Evolutionary conservation across 2,888 invertebrate species (phyloP).

Genomic region (Caenorhabditis virilis): DNA sequence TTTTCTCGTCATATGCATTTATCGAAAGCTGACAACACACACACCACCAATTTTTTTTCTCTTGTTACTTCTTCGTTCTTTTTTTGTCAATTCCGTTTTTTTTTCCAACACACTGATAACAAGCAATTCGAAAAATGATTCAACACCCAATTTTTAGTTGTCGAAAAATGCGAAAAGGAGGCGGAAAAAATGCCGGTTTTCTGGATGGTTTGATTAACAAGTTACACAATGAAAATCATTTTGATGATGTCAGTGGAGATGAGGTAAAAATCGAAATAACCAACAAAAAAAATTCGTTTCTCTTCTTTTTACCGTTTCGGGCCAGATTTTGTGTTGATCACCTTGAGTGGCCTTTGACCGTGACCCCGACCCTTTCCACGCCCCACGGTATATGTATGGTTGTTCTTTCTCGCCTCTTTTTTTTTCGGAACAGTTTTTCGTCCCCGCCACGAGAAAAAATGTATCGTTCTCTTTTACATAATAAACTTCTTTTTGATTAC

Average conservation of each 20-base stretch:
- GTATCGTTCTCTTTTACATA: no score
- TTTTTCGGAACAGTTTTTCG: no score
- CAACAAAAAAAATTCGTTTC: neutral
- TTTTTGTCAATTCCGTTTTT: neutral
- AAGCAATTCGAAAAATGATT: no score
- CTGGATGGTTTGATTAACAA: no score
- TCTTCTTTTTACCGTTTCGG: neutral
- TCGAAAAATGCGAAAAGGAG: no score
- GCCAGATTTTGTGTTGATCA: neutral
- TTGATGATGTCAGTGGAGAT: neutral
- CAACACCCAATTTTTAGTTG: no score
- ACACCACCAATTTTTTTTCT: neutral
- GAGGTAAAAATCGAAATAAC: neutral
- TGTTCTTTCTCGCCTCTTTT: no score
- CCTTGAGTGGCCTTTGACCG: constrained; percentile 7
- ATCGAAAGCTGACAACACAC: no score
- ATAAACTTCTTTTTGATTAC: no score
- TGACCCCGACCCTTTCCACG: constrained; percentile 1
- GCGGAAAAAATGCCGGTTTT: no score
- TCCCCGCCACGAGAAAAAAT: no score
- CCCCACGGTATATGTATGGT: neutral
- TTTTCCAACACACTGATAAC: neutral
- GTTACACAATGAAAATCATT: no score
- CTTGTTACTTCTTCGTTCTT: neutral
- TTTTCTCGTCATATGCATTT: neutral